A percentile compares a stretch with the other conserved stretches of the same genome.
phyloP scores from a whole-genome alignment of 2,113 vertebrate genomes.

The Crotalus tigris region DNA sequence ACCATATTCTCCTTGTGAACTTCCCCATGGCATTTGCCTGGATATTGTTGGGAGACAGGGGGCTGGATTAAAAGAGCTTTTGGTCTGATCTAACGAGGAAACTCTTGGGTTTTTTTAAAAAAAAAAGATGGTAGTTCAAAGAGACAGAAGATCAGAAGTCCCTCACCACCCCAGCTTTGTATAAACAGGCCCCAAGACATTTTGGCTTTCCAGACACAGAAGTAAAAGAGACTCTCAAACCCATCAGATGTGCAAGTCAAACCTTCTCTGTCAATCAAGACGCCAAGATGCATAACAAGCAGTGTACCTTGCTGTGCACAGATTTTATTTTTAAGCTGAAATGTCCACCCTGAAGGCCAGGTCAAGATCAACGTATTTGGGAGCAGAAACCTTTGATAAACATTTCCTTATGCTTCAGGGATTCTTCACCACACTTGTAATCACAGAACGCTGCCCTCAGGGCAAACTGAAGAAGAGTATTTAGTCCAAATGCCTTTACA shows the following conservation, averaged over 20 bases:
- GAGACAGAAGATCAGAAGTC: not conserved
- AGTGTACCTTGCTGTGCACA: fast-evolving
- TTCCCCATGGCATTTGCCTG: not conserved
- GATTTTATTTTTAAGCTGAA: constrained; percentile 1
- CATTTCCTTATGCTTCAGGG: fast-evolving
- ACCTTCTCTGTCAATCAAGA: not conserved
- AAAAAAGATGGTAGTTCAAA: not conserved
- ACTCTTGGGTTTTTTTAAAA: not conserved
- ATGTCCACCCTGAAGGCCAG: not conserved
- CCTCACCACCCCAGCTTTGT: not conserved
- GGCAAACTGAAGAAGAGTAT: not conserved
- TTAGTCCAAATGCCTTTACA: constrained; percentile 8
- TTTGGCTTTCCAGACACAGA: not conserved
- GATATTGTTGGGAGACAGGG: not conserved
- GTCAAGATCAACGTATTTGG: not conserved
- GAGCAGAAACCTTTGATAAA: not conserved
- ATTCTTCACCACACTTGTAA: constrained; percentile 5
- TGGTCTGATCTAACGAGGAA: not conserved
- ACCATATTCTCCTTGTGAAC: not conserved
- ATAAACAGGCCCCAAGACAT: not conserved
- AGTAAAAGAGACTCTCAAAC: fast-evolving
- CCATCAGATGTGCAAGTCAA: not conserved
- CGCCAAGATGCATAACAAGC: not conserved
- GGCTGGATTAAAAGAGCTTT: not conserved
- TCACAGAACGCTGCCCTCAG: not conserved